phyloP scores from a whole-genome alignment of 2,113 vertebrate genomes.

The Myotis lucifugus region DNA sequence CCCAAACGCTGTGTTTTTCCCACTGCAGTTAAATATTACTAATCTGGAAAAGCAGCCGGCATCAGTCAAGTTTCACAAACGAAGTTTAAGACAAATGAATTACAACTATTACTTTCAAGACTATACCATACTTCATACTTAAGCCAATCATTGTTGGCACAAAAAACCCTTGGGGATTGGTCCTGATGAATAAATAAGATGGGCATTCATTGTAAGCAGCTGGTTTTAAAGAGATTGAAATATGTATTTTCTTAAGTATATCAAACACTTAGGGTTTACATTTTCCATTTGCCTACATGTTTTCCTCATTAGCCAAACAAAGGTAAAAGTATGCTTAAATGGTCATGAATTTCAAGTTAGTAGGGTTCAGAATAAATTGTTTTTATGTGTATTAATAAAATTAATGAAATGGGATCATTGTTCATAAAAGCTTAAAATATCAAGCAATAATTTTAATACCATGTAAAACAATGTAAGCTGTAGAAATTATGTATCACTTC shows the following conservation, averaged over 20 bases:
- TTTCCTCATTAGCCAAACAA: slow-evolving; percentile 57
- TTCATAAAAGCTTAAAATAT: slow-evolving; percentile 57
- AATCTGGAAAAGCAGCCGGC: background rate
- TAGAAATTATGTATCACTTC: slow-evolving; percentile 22
- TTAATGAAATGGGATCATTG: slow-evolving; percentile 39
- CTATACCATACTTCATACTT: background rate
- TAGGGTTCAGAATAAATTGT: slow-evolving; percentile 33
- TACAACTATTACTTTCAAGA: slow-evolving; percentile 26
- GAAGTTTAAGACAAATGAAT: slow-evolving; percentile 28
- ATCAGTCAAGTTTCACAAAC: slow-evolving; percentile 33
- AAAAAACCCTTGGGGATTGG: background rate
- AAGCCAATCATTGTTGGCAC: slow-evolving; percentile 21
- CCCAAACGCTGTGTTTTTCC: background rate
- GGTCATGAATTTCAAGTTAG: slow-evolving; percentile 52
- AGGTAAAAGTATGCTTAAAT: slow-evolving; percentile 24
- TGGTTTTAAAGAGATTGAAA: slow-evolving; percentile 22
- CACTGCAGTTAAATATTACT: background rate
- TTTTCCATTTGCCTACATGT: slow-evolving; percentile 10
- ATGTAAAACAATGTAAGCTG: slow-evolving; percentile 10
- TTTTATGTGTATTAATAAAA: slow-evolving; percentile 55
- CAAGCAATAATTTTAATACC: slow-evolving; percentile 61
- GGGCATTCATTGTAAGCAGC: background rate
- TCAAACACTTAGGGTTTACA: background rate
- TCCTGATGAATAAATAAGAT: slow-evolving; percentile 44
- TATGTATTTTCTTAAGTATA: slow-evolving; percentile 4